Conservation (phyloP, 37 sponge, comb jelly and placozoan genomes). For the Hormiphora californensis region DNA sequence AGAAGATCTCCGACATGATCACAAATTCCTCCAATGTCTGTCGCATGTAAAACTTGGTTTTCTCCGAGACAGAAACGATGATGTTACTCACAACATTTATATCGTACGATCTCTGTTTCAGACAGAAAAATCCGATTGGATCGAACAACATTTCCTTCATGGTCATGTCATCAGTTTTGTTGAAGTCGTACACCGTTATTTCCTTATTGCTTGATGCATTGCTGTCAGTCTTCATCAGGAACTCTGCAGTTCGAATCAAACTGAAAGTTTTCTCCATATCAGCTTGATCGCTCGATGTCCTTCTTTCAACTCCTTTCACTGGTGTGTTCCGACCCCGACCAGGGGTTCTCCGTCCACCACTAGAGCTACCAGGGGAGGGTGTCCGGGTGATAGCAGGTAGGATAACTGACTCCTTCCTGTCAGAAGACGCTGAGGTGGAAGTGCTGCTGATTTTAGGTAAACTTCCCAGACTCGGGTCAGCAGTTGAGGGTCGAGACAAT, state of each 20-base stretch:
- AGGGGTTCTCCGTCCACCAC: too few species aligned
- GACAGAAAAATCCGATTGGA: background rate
- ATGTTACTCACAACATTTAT: background rate
- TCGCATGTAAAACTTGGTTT: background rate
- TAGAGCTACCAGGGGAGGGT: too few species aligned
- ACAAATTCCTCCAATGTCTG: background rate
- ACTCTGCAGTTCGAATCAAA: background rate
- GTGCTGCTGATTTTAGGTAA: too few species aligned
- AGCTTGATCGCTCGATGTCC: background rate
- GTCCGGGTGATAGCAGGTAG: too few species aligned
- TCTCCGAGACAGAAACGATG: background rate
- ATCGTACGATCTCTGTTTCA: background rate
- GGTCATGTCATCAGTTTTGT: background rate
- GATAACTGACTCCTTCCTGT: too few species aligned
- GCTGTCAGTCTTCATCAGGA: too few species aligned
- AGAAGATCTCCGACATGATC: background rate
- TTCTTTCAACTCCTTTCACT: too few species aligned
- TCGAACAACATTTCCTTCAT: constrained; percentile 20
- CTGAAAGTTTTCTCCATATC: background rate
- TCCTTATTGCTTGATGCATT: background rate
- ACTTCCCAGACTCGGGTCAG: too few species aligned
- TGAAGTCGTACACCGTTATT: background rate
- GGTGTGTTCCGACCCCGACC: too few species aligned
- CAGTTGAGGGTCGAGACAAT: too few species aligned
- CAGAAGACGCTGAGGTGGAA: too few species aligned